Evolutionary conservation across 1,140 invertebrate species (phyloP).

Genomic region (Luehdorfia chinensis): DNA sequence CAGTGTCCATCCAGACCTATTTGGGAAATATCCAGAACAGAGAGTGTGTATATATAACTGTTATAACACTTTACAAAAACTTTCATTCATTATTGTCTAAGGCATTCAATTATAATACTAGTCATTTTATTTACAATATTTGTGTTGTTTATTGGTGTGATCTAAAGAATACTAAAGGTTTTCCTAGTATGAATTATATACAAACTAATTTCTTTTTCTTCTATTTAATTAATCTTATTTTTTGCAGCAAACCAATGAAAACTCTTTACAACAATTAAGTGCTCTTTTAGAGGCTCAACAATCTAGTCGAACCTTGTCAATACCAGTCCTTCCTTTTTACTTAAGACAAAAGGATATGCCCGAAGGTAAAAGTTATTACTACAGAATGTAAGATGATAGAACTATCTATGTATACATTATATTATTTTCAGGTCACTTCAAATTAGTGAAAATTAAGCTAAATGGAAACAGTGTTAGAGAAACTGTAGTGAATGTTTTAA

Average conservation of each 20-base stretch:
- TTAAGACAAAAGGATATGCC: slow-evolving; percentile 81
- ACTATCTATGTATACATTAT: background rate
- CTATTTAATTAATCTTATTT: slow-evolving; percentile 16
- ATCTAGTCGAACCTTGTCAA: slow-evolving; percentile 77
- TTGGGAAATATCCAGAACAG: slow-evolving; percentile 93
- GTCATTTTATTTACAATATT: too few species aligned
- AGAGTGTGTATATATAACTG: slow-evolving; percentile 83
- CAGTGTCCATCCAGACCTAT: slow-evolving; percentile 95
- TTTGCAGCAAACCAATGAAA: slow-evolving; percentile 90
- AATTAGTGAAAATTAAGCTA: slow-evolving; percentile 84
- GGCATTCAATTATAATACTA: too few species aligned
- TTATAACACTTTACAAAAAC: too few species aligned
- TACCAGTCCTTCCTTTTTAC: slow-evolving; percentile 86
- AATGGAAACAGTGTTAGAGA: slow-evolving; percentile 82
- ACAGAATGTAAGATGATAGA: background rate
- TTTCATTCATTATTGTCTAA: too few species aligned
- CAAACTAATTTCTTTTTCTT: too few species aligned
- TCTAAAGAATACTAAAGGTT: too few species aligned
- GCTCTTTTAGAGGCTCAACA: slow-evolving; percentile 87
- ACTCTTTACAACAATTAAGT: slow-evolving; percentile 92
- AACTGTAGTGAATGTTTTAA: slow-evolving; percentile 87
- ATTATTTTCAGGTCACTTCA: slow-evolving; percentile 79
- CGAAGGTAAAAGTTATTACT: slow-evolving; percentile 61
- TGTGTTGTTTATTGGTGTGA: too few species aligned
- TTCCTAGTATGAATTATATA: too few species aligned